phyloP scores from a whole-genome alignment of 2,113 vertebrate species.

The Labeo rohita region DNA sequence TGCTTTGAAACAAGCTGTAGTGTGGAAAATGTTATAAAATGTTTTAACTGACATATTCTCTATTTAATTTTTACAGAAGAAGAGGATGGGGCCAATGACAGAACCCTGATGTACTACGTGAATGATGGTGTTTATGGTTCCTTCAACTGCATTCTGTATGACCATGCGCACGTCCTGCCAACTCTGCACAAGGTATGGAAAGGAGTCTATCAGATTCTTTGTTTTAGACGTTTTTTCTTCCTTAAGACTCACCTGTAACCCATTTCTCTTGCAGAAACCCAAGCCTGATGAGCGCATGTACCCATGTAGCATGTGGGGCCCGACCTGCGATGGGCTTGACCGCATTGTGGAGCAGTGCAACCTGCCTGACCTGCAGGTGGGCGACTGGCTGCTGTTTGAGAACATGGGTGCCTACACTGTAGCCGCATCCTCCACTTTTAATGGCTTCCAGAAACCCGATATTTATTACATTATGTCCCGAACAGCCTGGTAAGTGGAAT shows the following conservation, averaged over 20 bases:
- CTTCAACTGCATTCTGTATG: constrained; percentile 95
- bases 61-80: constrained; percentile 78
- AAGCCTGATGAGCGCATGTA: constrained; percentile 91
- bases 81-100: constrained; percentile 82
- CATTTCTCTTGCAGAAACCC: constrained; percentile 76
- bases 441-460: constrained; percentile 93
- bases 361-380: constrained; percentile 91
- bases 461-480: constrained; percentile 91
- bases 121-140: constrained; percentile 98
- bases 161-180: constrained; percentile 92
- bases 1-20: no score
- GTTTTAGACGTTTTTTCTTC: background rate
- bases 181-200: constrained; percentile 85
- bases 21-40: no score
- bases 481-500: constrained; percentile 82
- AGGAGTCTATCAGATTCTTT: background rate
- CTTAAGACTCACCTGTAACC: background rate
- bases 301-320: constrained; percentile 95
- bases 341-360: constrained; percentile 89
- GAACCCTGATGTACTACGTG: constrained; percentile 96
- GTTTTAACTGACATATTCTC: background rate
- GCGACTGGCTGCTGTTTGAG: constrained; percentile 95
- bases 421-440: constrained; percentile 95
- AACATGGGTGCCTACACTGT: constrained; percentile 98
- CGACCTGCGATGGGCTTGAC: constrained; percentile 94